These are phyloP conservation scores for Eospalax fontanierii DNA, from an alignment of 2,797 vertebrate species.

Conservation along the genomic window DNA sequence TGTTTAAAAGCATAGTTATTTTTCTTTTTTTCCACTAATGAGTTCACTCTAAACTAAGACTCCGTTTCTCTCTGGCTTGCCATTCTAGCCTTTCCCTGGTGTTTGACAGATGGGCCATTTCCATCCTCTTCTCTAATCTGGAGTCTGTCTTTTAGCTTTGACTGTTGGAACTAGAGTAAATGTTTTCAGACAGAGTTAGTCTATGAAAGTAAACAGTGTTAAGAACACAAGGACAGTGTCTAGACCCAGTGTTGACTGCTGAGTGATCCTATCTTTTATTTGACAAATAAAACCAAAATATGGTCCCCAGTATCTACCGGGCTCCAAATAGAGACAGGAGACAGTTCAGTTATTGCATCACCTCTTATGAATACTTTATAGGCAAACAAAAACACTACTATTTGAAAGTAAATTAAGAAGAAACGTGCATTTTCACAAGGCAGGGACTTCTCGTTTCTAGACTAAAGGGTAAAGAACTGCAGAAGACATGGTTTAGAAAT, in stretches of 20 bases:
- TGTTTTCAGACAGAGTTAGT: conserved; percentile 60
- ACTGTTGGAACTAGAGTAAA: conserved; percentile 61
- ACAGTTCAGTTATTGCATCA: not conserved
- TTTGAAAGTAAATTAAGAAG: conserved; percentile 7
- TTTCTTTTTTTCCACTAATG: not conserved
- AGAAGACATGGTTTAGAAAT: not conserved
- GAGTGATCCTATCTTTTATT: conserved; percentile 9
- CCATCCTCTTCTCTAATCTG: not conserved
- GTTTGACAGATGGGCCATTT: conserved; percentile 19
- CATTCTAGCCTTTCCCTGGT: not conserved
- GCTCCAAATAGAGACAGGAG: conserved; percentile 46
- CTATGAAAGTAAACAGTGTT: conserved; percentile 45
- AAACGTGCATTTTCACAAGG: not conserved
- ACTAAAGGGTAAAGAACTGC: not conserved
- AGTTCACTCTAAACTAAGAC: conserved; percentile 14
- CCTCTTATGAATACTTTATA: not conserved
- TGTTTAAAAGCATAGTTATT: not conserved
- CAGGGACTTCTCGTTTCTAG: not conserved
- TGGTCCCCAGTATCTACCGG: not conserved
- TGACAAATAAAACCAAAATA: conserved; percentile 27
- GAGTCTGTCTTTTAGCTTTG: conserved; percentile 70
- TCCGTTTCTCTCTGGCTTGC: not conserved
- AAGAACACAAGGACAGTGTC: not conserved
- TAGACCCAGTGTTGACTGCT: not conserved
- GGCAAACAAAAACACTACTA: not conserved